phyloP scores from a whole-genome alignment of 2,888 invertebrate species.

The Tineola bisselliella region DNA sequence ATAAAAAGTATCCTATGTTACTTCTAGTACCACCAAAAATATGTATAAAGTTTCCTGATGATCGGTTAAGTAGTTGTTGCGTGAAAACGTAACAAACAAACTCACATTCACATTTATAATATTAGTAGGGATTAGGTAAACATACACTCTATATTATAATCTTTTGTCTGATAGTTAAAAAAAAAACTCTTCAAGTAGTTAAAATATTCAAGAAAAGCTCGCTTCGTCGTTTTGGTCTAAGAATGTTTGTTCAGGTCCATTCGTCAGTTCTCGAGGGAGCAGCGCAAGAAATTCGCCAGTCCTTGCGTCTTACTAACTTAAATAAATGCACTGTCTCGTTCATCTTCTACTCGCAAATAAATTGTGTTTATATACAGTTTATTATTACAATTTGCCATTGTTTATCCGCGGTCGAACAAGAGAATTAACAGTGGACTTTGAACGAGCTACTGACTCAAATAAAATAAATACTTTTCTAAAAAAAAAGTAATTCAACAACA shows the following conservation, averaged over 20 bases:
- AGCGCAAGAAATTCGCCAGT: conserved; percentile 1
- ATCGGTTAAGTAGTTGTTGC: no score
- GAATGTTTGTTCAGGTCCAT: conserved; percentile 7
- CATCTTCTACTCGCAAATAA: background rate
- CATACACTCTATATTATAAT: no score
- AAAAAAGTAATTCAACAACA: background rate
- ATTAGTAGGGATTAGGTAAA: no score
- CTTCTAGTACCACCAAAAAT: no score
- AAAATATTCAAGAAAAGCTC: background rate
- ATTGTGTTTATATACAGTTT: background rate
- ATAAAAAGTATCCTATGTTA: no score
- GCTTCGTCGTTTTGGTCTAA: background rate
- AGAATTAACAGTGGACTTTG: background rate
- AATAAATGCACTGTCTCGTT: conserved; percentile 1
- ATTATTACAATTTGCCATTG: background rate
- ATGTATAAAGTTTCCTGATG: no score
- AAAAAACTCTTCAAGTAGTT: no score
- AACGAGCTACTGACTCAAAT: background rate
- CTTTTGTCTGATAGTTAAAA: no score
- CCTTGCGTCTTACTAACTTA: background rate
- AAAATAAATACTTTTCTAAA: background rate
- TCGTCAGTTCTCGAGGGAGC: background rate
- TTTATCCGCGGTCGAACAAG: background rate
- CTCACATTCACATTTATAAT: no score
- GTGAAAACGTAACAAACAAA: no score